Base-by-base conservation (phyloP, 2,888 invertebrate genomes). In the Corythucha ciliata region DNA sequence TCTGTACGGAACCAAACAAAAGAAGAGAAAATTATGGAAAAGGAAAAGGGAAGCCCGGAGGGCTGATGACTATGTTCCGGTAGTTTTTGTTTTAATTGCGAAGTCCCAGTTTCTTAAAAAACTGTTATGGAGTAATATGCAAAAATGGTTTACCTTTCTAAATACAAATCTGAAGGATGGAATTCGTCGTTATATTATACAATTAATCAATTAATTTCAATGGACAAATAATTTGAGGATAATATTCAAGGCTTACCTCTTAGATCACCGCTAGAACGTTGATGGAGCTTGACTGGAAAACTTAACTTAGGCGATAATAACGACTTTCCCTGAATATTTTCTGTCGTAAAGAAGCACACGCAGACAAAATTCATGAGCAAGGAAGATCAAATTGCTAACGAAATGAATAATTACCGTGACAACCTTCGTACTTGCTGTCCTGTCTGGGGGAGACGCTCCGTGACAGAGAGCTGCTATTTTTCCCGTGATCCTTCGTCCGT, bases 211-310 rank as follows among this genome's bases (percentile, higher is more conserved):
- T n/a, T n/a, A n/a, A n/a, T n/a, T n/a, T n/a, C n/a, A n/a, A n/a
- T n/a, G n/a, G n/a, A n/a, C n/a, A n/a, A n/a, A n/a, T n/a, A n/a
- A n/a, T n/a, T n/a, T n/a, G n/a, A n/a, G n/a, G n/a, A n/a, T n/a
- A n/a, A n/a, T n/a, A n/a, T n/a, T n/a, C n/a, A n/a, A 36, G 21
- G 46, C 34, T 53, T 55, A 63, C 64, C 63, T 60, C 61, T 58
- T 22, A 58, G 57, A 41, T 64, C 64, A 47, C 61, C 62, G 46
- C 59, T 61, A 26, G 64, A 63, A 33, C 64, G 56, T 44, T 63
- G 63, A 48, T 63, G 63, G 18, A 61, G 59, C 39, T 59, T 59
- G 18, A 60, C 59, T 7, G 63, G 59, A 52, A 59, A 58, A 45
- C 58, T 57, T 25, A 62, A 53, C 36, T 60, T 56, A 20, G 63